phyloP scores from a whole-genome alignment of 2,888 invertebrate genomes.

The Diloba caeruleocephala region DNA sequence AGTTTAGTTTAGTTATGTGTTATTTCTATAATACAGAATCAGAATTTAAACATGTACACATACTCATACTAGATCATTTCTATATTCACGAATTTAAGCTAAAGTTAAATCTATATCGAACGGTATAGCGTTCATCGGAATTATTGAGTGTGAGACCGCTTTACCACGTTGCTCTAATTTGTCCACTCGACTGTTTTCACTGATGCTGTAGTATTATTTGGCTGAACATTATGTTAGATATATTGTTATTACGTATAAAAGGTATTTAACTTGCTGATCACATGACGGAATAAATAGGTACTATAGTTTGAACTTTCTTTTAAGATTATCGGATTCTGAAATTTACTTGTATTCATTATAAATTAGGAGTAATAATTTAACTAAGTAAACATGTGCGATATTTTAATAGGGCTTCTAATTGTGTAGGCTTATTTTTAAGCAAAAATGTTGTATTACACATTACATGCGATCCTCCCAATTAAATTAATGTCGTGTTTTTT shows the following conservation, averaged over 20 bases:
- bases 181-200: constrained; percentile 7
- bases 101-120: constrained; percentile 39
- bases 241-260: too few relatives aligned
- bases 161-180: constrained; percentile 19
- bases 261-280: too few relatives aligned
- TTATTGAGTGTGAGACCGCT: constrained; percentile 21
- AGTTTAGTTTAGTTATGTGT: too few relatives aligned
- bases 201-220: too few relatives aligned
- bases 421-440: constrained; percentile 30
- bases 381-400: neutral
- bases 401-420: constrained; percentile 16
- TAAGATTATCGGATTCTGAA: too few relatives aligned
- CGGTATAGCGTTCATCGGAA: constrained; percentile 20
- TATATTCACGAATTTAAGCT: constrained; percentile 20
- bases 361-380: neutral
- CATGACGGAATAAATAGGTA: too few relatives aligned
- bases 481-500: constrained; percentile 9
- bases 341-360: too few relatives aligned
- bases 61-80: constrained; percentile 13
- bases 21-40: too few relatives aligned
- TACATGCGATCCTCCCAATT: constrained; percentile 7
- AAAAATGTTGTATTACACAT: constrained; percentile 19
- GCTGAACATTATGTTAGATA: too few relatives aligned
- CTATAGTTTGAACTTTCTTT: too few relatives aligned
- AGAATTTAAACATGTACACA: too few relatives aligned